Evolutionary conservation across 2,113 vertebrate genomes (phyloP).

Genomic region (Lasiurus cinereus): DNA sequence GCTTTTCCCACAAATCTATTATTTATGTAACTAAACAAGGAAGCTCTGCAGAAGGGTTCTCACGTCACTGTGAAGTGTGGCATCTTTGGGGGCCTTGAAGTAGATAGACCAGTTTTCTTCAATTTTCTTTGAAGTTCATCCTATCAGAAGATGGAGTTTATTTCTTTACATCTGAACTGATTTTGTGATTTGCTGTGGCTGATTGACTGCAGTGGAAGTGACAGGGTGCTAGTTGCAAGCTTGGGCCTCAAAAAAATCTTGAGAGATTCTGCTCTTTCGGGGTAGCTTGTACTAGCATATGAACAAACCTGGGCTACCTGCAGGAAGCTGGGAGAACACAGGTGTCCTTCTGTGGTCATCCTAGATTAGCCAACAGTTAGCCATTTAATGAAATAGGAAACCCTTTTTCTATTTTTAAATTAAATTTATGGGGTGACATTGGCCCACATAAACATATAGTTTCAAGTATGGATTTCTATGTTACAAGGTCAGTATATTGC

Average conservation of each 20-base stretch:
- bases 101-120: neutral
- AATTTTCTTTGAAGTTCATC: neutral
- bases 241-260: neutral
- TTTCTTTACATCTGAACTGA: neutral
- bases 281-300: neutral
- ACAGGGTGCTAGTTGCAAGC: neutral
- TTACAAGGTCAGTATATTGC: too few relatives aligned
- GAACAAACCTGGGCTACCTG: neutral
- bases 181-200: neutral
- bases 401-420: neutral
- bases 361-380: neutral
- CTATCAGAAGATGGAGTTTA: neutral
- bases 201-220: neutral
- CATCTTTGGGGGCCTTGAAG: neutral
- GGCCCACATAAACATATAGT: too few relatives aligned
- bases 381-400: neutral
- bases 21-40: neutral
- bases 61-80: neutral
- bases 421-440: too few relatives aligned
- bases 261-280: neutral
- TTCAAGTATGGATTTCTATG: too few relatives aligned
- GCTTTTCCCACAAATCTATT: neutral
- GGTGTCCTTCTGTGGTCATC: neutral
- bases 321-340: neutral
- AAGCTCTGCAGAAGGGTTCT: neutral